Percentiles rank a stretch among this genome's conserved stretches.
These are phyloP conservation scores for Bombyx mandarina DNA, from an alignment of 1,140 invertebrate genomes.

Conservation along the genomic window DNA sequence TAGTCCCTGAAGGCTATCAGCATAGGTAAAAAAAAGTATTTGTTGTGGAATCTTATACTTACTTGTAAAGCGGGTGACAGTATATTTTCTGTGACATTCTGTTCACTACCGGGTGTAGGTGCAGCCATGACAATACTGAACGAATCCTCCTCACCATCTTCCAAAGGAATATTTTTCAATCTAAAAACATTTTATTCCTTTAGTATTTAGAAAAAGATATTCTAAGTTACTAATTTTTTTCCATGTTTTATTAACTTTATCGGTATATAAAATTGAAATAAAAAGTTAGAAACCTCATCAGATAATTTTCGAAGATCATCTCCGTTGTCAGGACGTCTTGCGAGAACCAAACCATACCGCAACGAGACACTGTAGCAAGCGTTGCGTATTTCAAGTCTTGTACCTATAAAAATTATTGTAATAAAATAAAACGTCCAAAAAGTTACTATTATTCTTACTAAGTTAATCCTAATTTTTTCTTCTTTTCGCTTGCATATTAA, in stretches of 20 bases:
- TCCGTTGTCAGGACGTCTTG: slow-evolving; percentile 98
- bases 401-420: slow-evolving; percentile 69
- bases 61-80: slow-evolving; percentile 86
- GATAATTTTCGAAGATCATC: slow-evolving; percentile 99
- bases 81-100: slow-evolving; percentile 77
- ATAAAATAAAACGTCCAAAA: background rate
- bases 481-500: too few relatives aligned
- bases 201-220: background rate
- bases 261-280: background rate
- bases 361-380: slow-evolving; percentile 98
- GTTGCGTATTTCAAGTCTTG: slow-evolving; percentile 99
- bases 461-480: too few relatives aligned
- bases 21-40: too few relatives aligned
- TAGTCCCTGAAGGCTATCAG: too few relatives aligned
- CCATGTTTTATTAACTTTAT: background rate
- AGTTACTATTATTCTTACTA: too few relatives aligned
- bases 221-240: background rate
- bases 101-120: slow-evolving; percentile 49
- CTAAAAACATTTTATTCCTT: slow-evolving; percentile 49
- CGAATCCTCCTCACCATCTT: slow-evolving; percentile 90
- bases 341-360: slow-evolving; percentile 99
- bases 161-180: slow-evolving; percentile 90
- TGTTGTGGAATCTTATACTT: slow-evolving; percentile 4
- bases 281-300: slow-evolving; percentile 66
- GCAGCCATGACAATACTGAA: slow-evolving; percentile 66